Base-by-base conservation (phyloP, 2,888 invertebrate genomes). In the Salpingus planirostris region DNA sequence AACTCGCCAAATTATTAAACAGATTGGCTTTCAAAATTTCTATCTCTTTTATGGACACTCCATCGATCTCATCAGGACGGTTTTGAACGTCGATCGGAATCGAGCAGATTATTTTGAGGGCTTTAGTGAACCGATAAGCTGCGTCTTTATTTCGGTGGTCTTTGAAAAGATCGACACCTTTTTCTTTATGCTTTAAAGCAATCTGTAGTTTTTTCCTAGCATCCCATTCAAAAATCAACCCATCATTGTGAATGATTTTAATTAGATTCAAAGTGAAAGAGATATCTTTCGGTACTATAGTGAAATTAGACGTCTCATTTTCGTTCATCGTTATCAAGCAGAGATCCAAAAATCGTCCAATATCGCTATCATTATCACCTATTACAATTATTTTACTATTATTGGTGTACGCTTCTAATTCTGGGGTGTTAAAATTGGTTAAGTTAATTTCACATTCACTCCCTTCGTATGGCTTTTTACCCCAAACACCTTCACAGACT, bases 1-100 rank as follows among this genome's bases (percentile, higher is more conserved):
- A 88, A 25, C 82, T 80, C 0, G 89, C 84, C 56, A 91, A 66
- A 62, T 92, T 92, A 45, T 84, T 82, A 56, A 82, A 85, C 5
- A 89, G 66, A 46, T 74, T 76, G 6, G 76, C 64, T 57, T 82
- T 76, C 5, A 84, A 59, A 29, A 66, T 63, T 21, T 71, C 57
- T 42, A 84, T 66, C 33, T 74, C 70, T 5, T 65, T 58, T 1
- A 68, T 50, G 15, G 57, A 52, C 14, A 74, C 64, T 2, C 68
- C 67, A 23, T 70, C 69, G 4, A 76, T 62, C 4, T 62, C 56
- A n/a, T 69, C 65, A 1, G 66, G 64, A 27, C 59, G 55, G 11
- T 53, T 44, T 39, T 73, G 54, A 23, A 64, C 62, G 29, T 60
- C 48, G 11, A 70, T 56, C 3, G 72, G 76, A 35, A 80, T 68